Evolutionary conservation across 2,888 invertebrate species (phyloP).

Genomic region (Drosophila merina): DNA sequence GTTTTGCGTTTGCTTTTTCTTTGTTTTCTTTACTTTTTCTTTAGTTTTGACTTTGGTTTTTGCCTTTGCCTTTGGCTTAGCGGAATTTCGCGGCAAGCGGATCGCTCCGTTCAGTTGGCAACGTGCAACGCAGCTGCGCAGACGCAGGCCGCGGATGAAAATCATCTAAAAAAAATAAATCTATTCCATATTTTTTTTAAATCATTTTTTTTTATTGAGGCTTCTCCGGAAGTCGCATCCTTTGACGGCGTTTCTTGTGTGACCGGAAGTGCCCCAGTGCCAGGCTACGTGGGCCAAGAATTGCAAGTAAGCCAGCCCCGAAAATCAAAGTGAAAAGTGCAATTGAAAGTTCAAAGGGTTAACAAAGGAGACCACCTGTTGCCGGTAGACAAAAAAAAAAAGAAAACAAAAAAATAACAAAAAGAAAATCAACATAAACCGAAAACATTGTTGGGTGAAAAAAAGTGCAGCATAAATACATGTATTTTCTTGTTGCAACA

Average conservation of each 20-base stretch:
- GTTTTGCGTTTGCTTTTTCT: too few relatives aligned
- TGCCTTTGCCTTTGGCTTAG: conserved; percentile 42
- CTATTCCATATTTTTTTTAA: conserved; percentile 3
- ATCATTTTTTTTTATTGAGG: conserved; percentile 10
- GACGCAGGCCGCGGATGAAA: conserved; percentile 56
- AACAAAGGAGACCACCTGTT: conserved; percentile 21
- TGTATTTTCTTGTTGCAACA: too few relatives aligned
- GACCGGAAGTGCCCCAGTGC: conserved; percentile 39
- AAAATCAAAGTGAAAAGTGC: conserved; percentile 8
- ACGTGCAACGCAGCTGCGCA: conserved; percentile 76
- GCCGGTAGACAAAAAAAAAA: conserved; percentile 15
- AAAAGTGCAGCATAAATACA: conserved; percentile 14
- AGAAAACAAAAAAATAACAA: not conserved
- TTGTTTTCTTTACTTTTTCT: conserved; percentile 26
- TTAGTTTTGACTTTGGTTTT: conserved; percentile 19
- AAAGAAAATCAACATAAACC: not conserved
- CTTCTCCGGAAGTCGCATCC: conserved; percentile 2
- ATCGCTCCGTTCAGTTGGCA: conserved; percentile 63
- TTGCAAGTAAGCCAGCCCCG: conserved; percentile 57
- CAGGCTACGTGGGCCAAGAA: conserved; percentile 51
- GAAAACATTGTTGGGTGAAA: conserved; percentile 1
- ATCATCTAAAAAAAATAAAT: conserved; percentile 17
- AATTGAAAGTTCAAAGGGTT: conserved; percentile 12
- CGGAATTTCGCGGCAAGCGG: conserved; percentile 64
- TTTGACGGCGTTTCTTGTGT: conserved; percentile 20